Conservation (phyloP, 2,797 vertebrate species). For the Pseudochaenichthys georgianus region DNA sequence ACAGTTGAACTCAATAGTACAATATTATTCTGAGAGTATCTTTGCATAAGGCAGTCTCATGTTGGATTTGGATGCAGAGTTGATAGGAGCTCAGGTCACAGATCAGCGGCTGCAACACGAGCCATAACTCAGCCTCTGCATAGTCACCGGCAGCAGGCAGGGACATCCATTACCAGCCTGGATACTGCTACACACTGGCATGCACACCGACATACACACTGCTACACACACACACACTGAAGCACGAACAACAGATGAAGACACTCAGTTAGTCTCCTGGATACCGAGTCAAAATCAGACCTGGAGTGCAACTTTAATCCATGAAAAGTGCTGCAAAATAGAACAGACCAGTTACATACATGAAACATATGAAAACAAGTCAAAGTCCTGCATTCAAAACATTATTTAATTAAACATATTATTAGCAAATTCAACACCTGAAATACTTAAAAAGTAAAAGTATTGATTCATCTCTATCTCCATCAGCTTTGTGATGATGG, state of each 20-base stretch:
- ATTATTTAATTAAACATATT: too few relatives aligned
- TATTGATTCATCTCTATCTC: too few relatives aligned
- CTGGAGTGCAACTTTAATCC: too few relatives aligned
- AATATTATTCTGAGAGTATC: not conserved
- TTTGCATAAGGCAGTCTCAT: not conserved
- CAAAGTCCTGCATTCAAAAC: too few relatives aligned
- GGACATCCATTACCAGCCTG: slow-evolving; percentile 47
- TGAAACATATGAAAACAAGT: too few relatives aligned
- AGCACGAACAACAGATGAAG: slow-evolving; percentile 26
- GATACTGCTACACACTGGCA: not conserved
- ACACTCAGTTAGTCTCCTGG: slow-evolving; percentile 6
- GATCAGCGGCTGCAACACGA: slow-evolving; percentile 46
- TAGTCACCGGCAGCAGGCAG: slow-evolving; percentile 31
- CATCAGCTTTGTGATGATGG: too few relatives aligned
- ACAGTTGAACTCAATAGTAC: not conserved
- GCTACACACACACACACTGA: slow-evolving; percentile 12
- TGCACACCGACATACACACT: not conserved
- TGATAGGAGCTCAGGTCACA: slow-evolving; percentile 53
- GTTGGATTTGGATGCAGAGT: slow-evolving; percentile 9
- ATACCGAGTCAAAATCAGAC: not conserved
- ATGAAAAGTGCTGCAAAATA: too few relatives aligned
- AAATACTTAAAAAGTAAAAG: too few relatives aligned
- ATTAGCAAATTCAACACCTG: too few relatives aligned
- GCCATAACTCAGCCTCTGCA: slow-evolving; percentile 55
- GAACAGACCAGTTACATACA: too few relatives aligned